Evolutionary conservation across 2,888 invertebrate genomes (phyloP).

Genomic region (Phyto melanocephala): DNA sequence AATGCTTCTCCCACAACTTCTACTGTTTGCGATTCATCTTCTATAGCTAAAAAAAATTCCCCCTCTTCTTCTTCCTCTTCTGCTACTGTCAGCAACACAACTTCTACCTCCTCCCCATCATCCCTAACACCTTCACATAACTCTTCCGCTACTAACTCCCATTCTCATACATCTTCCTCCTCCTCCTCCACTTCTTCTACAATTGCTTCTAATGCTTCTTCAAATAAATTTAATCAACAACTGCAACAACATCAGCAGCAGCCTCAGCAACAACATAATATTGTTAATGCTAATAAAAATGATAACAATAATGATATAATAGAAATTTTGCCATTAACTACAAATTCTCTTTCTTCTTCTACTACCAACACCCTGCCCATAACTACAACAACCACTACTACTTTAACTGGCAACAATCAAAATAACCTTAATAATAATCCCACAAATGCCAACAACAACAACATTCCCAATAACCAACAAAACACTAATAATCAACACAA

Average conservation of each 20-base stretch:
- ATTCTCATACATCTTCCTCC: constrained; percentile 28
- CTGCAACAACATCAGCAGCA: constrained; percentile 47
- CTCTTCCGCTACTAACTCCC: constrained; percentile 36
- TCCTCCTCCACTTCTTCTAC: constrained; percentile 43
- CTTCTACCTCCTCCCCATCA: constrained; percentile 47
- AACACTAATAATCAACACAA: constrained; percentile 54
- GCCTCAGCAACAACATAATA: constrained; percentile 43
- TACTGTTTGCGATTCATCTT: constrained; percentile 18
- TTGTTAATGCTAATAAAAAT: constrained; percentile 48
- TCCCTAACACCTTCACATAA: constrained; percentile 19
- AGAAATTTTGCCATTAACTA: constrained; percentile 74
- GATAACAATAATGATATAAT: constrained; percentile 71
- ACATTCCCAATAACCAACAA: constrained; percentile 53
- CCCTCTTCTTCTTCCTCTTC: constrained; percentile 31
- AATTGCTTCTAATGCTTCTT: constrained; percentile 28
- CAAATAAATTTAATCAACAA: constrained; percentile 56
- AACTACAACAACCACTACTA: constrained; percentile 54
- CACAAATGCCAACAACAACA: constrained; percentile 56
- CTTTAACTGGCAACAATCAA: constrained; percentile 48
- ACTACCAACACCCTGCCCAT: constrained; percentile 66
- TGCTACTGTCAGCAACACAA: constrained; percentile 24
- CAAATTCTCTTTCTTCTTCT: constrained; percentile 67
- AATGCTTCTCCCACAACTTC: constrained; percentile 40
- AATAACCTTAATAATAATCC: constrained; percentile 53
- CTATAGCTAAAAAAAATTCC: constrained; percentile 45